phyloP scores from a whole-genome alignment of 2,888 invertebrate genomes.

The Exephanes ischioxanthus region DNA sequence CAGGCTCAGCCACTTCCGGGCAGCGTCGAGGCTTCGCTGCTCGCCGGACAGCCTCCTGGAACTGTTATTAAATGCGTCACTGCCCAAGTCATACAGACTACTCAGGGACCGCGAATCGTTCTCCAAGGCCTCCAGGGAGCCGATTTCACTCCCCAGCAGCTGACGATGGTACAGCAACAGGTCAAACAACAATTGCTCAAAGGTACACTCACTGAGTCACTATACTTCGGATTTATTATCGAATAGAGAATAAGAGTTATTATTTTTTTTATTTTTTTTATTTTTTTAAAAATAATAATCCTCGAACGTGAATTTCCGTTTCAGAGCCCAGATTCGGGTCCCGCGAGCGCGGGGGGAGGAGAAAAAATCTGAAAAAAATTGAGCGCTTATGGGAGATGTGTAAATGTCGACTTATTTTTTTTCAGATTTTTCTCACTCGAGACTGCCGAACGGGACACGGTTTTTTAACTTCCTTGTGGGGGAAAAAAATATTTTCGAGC shows the following conservation, averaged over 20 bases:
- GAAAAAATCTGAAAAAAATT: too few relatives aligned
- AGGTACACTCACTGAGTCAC: conserved; percentile 86
- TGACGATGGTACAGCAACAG: conserved; percentile 94
- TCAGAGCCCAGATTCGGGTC: too few relatives aligned
- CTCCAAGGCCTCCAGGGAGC: conserved; percentile 94
- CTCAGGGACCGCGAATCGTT: conserved; percentile 94
- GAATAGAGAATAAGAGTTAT: neutral
- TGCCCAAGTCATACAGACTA: conserved; percentile 94
- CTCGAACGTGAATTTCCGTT: too few relatives aligned
- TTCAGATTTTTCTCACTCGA: too few relatives aligned
- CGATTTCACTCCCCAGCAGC: conserved; percentile 92
- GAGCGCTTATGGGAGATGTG: too few relatives aligned
- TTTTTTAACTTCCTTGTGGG: too few relatives aligned
- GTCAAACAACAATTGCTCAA: conserved; percentile 95
- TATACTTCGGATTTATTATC: conserved; percentile 6
- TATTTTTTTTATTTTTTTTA: too few relatives aligned
- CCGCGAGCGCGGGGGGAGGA: too few relatives aligned
- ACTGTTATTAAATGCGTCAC: conserved; percentile 95
- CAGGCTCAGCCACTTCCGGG: conserved; percentile 82
- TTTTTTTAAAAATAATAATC: too few relatives aligned
- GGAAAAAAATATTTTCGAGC: too few relatives aligned
- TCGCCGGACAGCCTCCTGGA: conserved; percentile 93
- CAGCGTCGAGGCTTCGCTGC: conserved; percentile 89
- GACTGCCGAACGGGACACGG: too few relatives aligned
- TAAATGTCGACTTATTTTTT: too few relatives aligned